Percentiles rank a stretch among this genome's conserved stretches.
These are phyloP conservation scores for Chalcosyrphus nemorum DNA, from an alignment of 2,888 invertebrate species.

Conservation along the genomic window DNA sequence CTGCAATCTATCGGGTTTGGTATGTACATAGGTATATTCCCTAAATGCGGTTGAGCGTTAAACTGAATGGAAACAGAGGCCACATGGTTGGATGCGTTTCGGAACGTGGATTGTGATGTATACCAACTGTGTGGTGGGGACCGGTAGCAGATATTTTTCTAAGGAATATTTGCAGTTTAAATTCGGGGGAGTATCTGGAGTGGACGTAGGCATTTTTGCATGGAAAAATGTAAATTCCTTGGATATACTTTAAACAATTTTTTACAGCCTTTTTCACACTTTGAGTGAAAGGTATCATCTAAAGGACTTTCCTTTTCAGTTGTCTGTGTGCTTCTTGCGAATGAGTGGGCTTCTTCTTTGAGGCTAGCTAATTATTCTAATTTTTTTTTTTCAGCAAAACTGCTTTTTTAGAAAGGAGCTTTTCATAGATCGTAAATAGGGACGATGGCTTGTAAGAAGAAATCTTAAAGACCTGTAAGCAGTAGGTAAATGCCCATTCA, in stretches of 20 bases:
- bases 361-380: too few relatives aligned
- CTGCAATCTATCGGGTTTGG: neutral
- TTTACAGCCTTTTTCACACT: neutral
- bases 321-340: neutral
- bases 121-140: neutral
- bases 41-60: constrained; percentile 47
- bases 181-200: neutral
- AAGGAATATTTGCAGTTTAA: neutral
- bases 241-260: neutral
- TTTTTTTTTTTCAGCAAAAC: too few relatives aligned
- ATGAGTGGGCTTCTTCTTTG: neutral
- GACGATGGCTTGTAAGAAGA: too few relatives aligned
- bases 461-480: too few relatives aligned
- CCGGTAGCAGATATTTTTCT: neutral
- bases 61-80: constrained; percentile 24
- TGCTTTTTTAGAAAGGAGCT: too few relatives aligned
- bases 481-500: too few relatives aligned
- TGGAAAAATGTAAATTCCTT: neutral
- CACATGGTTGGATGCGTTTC: constrained; percentile 55
- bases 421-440: too few relatives aligned
- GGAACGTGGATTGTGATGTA: constrained; percentile 33
- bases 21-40: too few relatives aligned
- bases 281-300: neutral
- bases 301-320: neutral
- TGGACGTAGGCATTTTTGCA: neutral